phyloP scores from a whole-genome alignment of 1,140 invertebrate species.

The Pseudomyrmex sp. region DNA sequence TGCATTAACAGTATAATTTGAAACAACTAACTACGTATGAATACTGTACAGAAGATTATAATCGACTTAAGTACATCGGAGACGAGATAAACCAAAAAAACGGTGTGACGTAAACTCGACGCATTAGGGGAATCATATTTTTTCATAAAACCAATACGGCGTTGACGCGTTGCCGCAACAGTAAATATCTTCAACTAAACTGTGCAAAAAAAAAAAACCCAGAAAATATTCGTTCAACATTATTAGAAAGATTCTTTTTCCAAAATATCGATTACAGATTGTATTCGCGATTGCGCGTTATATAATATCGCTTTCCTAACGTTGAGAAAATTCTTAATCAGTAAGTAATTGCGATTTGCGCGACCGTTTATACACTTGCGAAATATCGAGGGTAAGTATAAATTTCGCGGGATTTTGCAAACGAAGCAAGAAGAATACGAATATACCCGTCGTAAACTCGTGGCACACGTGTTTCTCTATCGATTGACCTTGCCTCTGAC shows the following conservation, averaged over 20 bases:
- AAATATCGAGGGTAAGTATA: not conserved
- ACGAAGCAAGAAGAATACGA: not conserved
- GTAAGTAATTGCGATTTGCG: not conserved
- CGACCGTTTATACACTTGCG: not conserved
- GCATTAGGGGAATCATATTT: no score
- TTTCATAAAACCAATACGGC: no score
- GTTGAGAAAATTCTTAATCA: not conserved
- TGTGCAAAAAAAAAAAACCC: no score
- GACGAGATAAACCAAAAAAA: no score
- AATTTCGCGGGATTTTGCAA: conserved; percentile 5
- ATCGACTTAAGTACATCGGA: no score
- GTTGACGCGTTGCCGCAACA: no score
- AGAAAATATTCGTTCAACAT: not conserved
- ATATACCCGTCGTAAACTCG: conserved; percentile 2
- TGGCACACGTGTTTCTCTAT: conserved; percentile 48
- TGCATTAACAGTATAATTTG: no score
- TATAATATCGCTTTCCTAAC: not conserved
- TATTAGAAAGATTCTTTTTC: not conserved
- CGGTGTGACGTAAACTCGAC: no score
- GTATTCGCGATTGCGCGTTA: not conserved
- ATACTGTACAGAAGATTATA: no score
- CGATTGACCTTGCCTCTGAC: conserved; percentile 67
- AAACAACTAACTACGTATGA: no score
- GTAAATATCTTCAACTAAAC: no score
- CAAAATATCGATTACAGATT: not conserved